These are phyloP conservation scores for Lacanobia wlatinum DNA, from an alignment of 2,888 invertebrate species.

Conservation along the genomic window DNA sequence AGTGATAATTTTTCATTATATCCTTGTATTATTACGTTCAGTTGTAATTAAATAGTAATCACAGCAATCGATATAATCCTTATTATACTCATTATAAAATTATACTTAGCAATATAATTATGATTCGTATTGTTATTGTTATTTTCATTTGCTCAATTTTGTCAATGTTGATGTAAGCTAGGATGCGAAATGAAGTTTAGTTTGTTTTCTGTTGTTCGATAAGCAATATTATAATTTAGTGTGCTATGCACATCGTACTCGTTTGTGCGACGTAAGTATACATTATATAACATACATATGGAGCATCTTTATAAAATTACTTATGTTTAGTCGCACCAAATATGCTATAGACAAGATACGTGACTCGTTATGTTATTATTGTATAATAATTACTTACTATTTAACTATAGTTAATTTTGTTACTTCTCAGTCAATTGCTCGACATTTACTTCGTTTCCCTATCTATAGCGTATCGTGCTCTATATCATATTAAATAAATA, in stretches of 20 bases:
- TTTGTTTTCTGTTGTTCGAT: constrained; percentile 79
- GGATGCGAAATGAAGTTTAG: constrained; percentile 79
- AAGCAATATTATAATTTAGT: constrained; percentile 68
- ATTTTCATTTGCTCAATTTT: constrained; percentile 90
- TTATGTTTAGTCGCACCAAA: constrained; percentile 56
- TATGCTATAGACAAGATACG: constrained; percentile 63
- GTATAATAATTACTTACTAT: constrained; percentile 33
- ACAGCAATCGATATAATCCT: constrained; percentile 78
- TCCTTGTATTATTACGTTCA: constrained; percentile 70
- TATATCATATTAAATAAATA: constrained; percentile 54
- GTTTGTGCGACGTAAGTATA: constrained; percentile 47
- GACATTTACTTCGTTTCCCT: constrained; percentile 28
- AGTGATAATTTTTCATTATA: constrained; percentile 77
- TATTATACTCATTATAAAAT: constrained; percentile 84
- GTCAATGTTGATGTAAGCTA: constrained; percentile 87
- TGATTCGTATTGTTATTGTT: constrained; percentile 87
- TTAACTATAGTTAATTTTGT: constrained; percentile 33
- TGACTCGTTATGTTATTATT: constrained; percentile 38
- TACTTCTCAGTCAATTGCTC: constrained; percentile 30
- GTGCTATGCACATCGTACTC: constrained; percentile 56
- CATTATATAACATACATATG: constrained; percentile 30
- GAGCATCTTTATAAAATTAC: constrained; percentile 43
- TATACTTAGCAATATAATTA: constrained; percentile 76
- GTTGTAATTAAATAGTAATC: constrained; percentile 79
- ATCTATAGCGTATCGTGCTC: constrained; percentile 54